phyloP scores from a whole-genome alignment of 1,140 invertebrate genomes.

The Ridgeia piscesae region DNA sequence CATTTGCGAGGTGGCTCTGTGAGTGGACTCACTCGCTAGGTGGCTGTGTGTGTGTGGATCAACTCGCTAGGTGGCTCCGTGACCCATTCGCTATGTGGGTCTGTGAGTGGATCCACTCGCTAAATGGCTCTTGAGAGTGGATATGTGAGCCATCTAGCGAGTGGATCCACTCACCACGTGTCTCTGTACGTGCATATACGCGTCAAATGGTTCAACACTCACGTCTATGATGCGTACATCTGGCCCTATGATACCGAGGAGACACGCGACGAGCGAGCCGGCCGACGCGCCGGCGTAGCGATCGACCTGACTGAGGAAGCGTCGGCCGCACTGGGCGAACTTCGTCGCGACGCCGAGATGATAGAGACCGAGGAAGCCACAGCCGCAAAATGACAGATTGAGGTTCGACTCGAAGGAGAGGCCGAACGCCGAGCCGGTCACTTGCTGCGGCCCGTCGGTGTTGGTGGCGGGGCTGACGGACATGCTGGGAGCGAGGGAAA shows the following conservation, averaged over 20 bases:
- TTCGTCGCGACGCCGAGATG: constrained; percentile 74
- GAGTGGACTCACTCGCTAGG: too few species aligned
- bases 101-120: too few species aligned
- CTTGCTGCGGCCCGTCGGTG: neutral
- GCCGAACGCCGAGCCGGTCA: neutral
- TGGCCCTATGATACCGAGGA: constrained; percentile 37
- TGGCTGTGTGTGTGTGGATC: too few species aligned
- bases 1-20: too few species aligned
- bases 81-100: too few species aligned
- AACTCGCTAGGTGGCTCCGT: too few species aligned
- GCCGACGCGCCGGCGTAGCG: constrained; percentile 46
- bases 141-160: too few species aligned
- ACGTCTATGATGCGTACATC: constrained; percentile 9
- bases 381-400: constrained; percentile 96
- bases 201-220: neutral
- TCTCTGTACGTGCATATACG: neutral
- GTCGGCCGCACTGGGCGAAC: constrained; percentile 37
- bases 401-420: constrained; percentile 31
- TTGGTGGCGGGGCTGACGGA: neutral
- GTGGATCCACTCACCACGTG: too few species aligned
- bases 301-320: constrained; percentile 39
- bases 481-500: neutral
- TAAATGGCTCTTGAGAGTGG: too few species aligned
- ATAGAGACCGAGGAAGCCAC: constrained; percentile 98
- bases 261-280: constrained; percentile 42